Evolutionary conservation across 2,888 invertebrate genomes (phyloP), one percentile per base, ranked within the genome.

Genomic region (Troides helena): DNA sequence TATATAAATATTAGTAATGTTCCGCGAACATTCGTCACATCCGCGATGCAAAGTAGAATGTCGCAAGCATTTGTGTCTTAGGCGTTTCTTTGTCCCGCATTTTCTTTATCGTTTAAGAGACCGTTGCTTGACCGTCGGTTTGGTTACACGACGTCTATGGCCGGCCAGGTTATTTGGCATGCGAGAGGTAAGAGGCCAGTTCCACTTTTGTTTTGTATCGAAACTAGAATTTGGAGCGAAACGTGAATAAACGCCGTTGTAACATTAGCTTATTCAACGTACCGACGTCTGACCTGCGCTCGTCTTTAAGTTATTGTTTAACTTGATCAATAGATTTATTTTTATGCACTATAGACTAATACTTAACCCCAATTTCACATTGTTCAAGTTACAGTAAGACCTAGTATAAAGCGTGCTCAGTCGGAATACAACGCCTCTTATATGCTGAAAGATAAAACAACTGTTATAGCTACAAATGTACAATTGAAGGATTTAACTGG

Each of bases 51-150:
- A n/a, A 53, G 53, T 39, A 18, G 39, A 39, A 39, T 62, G 61
- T 61, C 62, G 62, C 57, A 17, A 43, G 50, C 50, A 5, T 65
- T 57, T 69, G 58, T 67, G 63, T 59, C 36, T 21, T 39, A 53
- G 58, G 23, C 65, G 62, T n/a, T 62, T 66, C 62, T 66, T 70
- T 58, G 62, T 66, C 62, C 62, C 58, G 65, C 46, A 66, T 62
- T 66, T 66, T 65, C 58, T 66, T 59, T 67, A 59, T 67, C 60
- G 50, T 25, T 43, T 46, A 36, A 23, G 58, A 53, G 63, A 25
- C 65, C 70, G 65, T 65, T 65, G 65, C 61, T 65, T 70, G 68
- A 65, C 66, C 69, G 67, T 12, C 43, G 61, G 56, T 39, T 61
- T 65, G 50, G 50, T 65, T 65, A 62, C 46, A 43, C 60, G 56